phyloP scores from a whole-genome alignment of 2,113 vertebrate species.

The Calidris pugnax region DNA sequence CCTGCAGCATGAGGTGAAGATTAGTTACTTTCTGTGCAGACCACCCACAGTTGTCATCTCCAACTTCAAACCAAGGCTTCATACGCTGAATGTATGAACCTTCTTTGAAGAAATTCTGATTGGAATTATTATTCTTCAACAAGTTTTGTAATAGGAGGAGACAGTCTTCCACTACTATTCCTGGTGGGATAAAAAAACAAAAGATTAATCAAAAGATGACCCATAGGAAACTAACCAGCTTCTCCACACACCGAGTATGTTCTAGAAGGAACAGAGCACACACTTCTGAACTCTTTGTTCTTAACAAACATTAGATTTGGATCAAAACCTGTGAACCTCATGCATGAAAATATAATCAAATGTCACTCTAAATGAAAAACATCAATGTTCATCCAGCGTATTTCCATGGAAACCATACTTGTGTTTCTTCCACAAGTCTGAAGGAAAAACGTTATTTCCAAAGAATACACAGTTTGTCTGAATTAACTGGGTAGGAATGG shows the following conservation, averaged over 20 bases:
- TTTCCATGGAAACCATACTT: neutral
- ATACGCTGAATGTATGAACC: conserved; percentile 97
- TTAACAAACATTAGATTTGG: neutral
- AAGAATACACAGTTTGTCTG: rapidly evolving
- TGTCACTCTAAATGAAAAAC: neutral
- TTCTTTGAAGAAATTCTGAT: conserved; percentile 99
- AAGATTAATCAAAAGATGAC: neutral
- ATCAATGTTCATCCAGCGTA: rapidly evolving
- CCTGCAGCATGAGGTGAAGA: conserved; percentile 97
- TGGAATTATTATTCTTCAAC: conserved; percentile 97
- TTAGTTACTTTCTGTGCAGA: conserved; percentile 98
- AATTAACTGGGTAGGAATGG: neutral
- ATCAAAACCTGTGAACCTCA: neutral
- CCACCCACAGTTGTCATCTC: conserved; percentile 96
- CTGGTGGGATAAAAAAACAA: conserved; percentile 64
- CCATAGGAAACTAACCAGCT: neutral
- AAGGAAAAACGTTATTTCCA: rapidly evolving
- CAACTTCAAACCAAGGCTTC: conserved; percentile 98
- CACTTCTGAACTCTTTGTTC: neutral
- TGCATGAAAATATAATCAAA: neutral
- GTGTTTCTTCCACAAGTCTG: neutral
- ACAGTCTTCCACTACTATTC: conserved; percentile 98
- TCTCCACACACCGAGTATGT: neutral
- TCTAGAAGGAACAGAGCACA: neutral
- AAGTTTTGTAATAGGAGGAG: conserved; percentile 91